A percentile compares a stretch with the other conserved stretches of the same genome.
Conservation (phyloP, 2,888 invertebrate species). For the Stramonita haemastoma region DNA sequence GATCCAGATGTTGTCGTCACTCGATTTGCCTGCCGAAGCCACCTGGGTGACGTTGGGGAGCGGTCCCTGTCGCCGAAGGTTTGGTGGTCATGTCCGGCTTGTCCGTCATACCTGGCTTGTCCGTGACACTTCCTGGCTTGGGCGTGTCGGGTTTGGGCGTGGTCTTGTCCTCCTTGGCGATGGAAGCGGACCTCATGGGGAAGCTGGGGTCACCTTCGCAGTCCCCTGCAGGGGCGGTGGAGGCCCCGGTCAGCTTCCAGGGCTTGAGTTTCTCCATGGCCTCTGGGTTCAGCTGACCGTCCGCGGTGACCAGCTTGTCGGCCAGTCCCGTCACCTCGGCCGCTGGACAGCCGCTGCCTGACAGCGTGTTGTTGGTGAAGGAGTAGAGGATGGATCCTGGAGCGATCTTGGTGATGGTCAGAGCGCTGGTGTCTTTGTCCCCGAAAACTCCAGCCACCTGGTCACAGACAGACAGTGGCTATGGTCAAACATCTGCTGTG, state of each 20-base stretch:
- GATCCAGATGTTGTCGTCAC: slow-evolving; percentile 77
- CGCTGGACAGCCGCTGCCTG: slow-evolving; percentile 86
- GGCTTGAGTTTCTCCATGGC: slow-evolving; percentile 65
- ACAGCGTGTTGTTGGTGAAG: slow-evolving; percentile 92
- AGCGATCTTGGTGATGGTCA: slow-evolving; percentile 86
- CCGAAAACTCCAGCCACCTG: slow-evolving; percentile 85
- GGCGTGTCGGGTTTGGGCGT: not conserved
- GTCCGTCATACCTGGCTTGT: not conserved
- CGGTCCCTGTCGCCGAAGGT: not conserved
- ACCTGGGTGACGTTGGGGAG: slow-evolving; percentile 48
- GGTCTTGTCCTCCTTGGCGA: not conserved
- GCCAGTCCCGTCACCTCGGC: slow-evolving; percentile 85
- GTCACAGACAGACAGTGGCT: not conserved
- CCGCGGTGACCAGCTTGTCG: slow-evolving; percentile 73
- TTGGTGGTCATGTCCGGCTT: not conserved
- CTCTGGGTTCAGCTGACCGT: slow-evolving; percentile 74
- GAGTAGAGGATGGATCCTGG: slow-evolving; percentile 80
- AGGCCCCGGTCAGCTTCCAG: slow-evolving; percentile 59
- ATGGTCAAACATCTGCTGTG: not conserved
- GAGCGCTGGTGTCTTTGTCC: slow-evolving; percentile 85
- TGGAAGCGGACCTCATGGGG: slow-evolving; percentile 50
- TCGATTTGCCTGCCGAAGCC: slow-evolving; percentile 48
- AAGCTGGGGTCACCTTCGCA: slow-evolving; percentile 77
- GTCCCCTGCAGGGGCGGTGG: slow-evolving; percentile 59
- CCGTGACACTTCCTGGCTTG: not conserved